A percentile compares a stretch with the other conserved stretches of the same genome.
phyloP scores from a whole-genome alignment of 2,888 invertebrate genomes.

The Cosmia pyralina region DNA sequence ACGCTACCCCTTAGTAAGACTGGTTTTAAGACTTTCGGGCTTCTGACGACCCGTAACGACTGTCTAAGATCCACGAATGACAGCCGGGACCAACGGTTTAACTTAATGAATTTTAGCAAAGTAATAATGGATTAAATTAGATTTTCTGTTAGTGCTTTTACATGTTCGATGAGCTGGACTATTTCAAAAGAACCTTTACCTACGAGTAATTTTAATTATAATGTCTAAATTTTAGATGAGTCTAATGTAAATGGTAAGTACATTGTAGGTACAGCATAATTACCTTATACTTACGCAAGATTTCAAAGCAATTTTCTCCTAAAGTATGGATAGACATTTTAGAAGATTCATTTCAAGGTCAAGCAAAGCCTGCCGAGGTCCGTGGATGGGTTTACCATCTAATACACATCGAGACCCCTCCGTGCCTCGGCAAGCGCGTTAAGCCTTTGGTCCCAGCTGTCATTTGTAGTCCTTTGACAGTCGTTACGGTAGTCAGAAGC shows the following conservation, averaged over 20 bases:
- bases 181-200: slow-evolving; percentile 3
- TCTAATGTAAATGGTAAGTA: not conserved
- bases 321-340: not conserved
- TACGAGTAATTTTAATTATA: slow-evolving; percentile 3
- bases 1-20: too few relatives aligned
- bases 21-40: too few relatives aligned
- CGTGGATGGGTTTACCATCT: not conserved
- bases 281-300: not conserved
- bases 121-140: slow-evolving; percentile 20
- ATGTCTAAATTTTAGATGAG: not conserved
- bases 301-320: not conserved
- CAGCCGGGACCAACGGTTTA: too few relatives aligned
- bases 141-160: slow-evolving; percentile 28
- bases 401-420: not conserved
- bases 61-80: too few relatives aligned
- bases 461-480: too few relatives aligned
- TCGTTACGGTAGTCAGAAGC: too few relatives aligned
- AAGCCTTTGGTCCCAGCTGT: too few relatives aligned
- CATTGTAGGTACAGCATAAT: not conserved
- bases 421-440: too few relatives aligned
- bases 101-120: not conserved
- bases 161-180: slow-evolving; percentile 3
- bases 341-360: not conserved
- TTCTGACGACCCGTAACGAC: too few relatives aligned
- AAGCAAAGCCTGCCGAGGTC: not conserved